Evolutionary conservation across 53 echinoderm and acorn worm species (phyloP), one percentile per base, ranked within the genome.

Genomic region (Echinometra lucunter): DNA sequence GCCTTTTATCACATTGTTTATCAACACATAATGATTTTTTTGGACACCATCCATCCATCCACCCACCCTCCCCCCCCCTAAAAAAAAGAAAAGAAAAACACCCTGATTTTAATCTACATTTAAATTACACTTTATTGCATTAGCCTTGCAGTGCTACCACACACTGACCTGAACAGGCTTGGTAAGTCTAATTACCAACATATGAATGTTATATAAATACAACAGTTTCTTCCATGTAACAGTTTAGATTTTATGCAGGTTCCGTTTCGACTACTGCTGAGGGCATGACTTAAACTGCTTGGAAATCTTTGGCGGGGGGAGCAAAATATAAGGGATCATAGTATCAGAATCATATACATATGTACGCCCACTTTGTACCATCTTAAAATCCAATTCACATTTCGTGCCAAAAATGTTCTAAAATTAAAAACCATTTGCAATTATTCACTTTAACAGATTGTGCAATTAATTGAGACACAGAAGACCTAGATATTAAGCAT

Each of bases 1-100:
- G 78, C 21, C 19, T 78, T 42, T 78, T 78, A 4, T 78, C 42
- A 78, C 78, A 78, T 78, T 38, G 69, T 69, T 69, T 69, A 69
- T 69, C 12, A 32, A 34, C 69, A 10, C 19, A 34, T 2, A 69
- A 69, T 69, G 12, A 32, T 13, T 69, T n/a, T n/a, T n/a, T 69
- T 21, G 21, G 15, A 23, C 38, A 19, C 42, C 5, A 40, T 18
- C n/a, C n/a, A n/a, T n/a, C n/a, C n/a, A 37, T 2, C 75, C 37
- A 12, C 78, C 38, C 23, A 21, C 78, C 78, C 78, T 6, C 42
- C 78, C 78, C 78, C 42, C 78, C 78, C 78, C 15, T 3, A 72
- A 72, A 34, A 63, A 63, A 63, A 63, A 63, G 4, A 63, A 63
- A 63, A 63, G 4, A 63, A 63, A 63, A 63, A 18, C 0, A 18